These are phyloP conservation scores for Eubasilissa regina DNA, from an alignment of 1,140 invertebrate species.

Conservation along the genomic window DNA sequence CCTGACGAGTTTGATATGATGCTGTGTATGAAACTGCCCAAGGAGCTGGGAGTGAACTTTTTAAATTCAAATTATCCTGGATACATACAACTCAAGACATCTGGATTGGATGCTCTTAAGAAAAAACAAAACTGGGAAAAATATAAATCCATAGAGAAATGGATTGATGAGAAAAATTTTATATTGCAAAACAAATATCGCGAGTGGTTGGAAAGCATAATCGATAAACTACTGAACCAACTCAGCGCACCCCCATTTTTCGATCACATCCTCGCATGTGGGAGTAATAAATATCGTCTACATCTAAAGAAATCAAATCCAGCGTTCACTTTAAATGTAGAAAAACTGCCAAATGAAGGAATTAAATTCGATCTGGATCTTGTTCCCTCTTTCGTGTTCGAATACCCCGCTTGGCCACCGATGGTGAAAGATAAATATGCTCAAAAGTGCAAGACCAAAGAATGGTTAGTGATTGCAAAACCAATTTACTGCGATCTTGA, in stretches of 20 bases:
- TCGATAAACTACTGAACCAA: constrained; percentile 3
- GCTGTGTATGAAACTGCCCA: constrained; percentile 5
- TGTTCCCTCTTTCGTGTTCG: constrained; percentile 14
- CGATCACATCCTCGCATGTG: neutral
- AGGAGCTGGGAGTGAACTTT: neutral
- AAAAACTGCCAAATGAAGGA: neutral
- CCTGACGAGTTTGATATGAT: constrained; percentile 30
- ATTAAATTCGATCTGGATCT: constrained; percentile 20
- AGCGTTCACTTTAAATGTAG: constrained; percentile 3
- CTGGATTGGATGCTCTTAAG: constrained; percentile 10
- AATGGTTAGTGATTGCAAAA: constrained; percentile 28
- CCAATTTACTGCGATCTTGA: neutral
- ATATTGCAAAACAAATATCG: constrained; percentile 30
- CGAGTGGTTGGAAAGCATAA: constrained; percentile 29
- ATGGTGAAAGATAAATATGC: neutral
- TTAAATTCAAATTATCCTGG: neutral
- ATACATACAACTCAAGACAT: constrained; percentile 8
- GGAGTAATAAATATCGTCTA: neutral
- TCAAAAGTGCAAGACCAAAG: neutral
- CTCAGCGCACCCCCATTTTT: neutral
- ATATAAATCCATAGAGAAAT: constrained; percentile 20
- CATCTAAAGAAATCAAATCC: neutral
- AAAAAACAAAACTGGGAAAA: constrained; percentile 24
- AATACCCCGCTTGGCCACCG: neutral
- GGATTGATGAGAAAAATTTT: constrained; percentile 8